phyloP scores from a whole-genome alignment of 2,113 vertebrate species.

The Irena cyanogastra region DNA sequence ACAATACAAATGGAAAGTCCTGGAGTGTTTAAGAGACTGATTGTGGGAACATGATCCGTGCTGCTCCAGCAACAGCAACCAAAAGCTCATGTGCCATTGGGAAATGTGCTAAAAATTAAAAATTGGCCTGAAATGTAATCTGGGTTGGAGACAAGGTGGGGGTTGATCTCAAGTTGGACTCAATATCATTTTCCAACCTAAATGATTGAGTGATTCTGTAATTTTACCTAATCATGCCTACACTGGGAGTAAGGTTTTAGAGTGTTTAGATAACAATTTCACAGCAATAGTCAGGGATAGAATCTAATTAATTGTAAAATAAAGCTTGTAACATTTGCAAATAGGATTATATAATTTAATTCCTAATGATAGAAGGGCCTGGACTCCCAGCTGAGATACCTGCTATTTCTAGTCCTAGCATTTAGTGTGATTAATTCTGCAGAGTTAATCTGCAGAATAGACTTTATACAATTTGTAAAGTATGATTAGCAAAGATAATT shows the following conservation, averaged over 20 bases:
- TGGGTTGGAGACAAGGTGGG: neutral
- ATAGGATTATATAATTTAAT: constrained; percentile 28
- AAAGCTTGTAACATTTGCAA: constrained; percentile 21
- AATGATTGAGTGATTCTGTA: neutral
- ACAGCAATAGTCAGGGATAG: neutral
- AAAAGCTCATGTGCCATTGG: neutral
- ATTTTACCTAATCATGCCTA: neutral
- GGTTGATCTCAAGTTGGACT: neutral
- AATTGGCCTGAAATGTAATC: neutral
- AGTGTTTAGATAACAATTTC: neutral
- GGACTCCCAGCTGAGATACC: neutral
- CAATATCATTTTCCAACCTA: neutral
- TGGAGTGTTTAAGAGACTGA: neutral
- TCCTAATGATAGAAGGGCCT: neutral
- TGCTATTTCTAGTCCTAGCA: neutral
- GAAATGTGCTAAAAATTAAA: neutral
- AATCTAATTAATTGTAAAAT: constrained; percentile 33
- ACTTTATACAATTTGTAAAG: constrained; percentile 8
- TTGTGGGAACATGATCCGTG: neutral
- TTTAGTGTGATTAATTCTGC: constrained; percentile 36
- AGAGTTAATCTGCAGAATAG: constrained; percentile 3
- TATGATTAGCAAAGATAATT: constrained; percentile 19
- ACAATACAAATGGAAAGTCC: neutral
- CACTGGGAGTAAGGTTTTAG: neutral
- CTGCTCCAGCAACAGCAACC: neutral